Evolutionary conservation across 2,113 vertebrate species (phyloP).

Genomic region (Gopherus flavomarginatus): DNA sequence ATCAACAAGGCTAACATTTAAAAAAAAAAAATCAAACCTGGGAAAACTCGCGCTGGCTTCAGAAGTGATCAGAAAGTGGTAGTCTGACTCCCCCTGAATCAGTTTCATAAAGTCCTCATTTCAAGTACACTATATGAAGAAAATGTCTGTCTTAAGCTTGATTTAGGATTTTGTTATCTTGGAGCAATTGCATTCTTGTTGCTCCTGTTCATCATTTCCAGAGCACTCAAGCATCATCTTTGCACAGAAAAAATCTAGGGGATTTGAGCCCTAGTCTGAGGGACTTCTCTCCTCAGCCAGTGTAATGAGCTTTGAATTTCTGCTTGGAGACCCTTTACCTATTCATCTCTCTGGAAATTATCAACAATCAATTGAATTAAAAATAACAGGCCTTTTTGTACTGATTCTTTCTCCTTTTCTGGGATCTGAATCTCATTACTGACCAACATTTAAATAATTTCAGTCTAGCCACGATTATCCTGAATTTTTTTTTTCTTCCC

Average conservation of each 20-base stretch:
- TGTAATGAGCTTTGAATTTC: not conserved
- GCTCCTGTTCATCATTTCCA: not conserved
- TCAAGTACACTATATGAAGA: not conserved
- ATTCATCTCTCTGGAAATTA: not conserved
- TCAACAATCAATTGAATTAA: not conserved
- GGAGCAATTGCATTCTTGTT: not conserved
- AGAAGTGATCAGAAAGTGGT: not conserved
- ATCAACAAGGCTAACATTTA: not conserved
- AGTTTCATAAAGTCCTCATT: not conserved
- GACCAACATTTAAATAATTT: not conserved
- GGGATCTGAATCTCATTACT: not conserved
- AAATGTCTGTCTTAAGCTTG: not conserved
- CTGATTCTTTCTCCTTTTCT: not conserved
- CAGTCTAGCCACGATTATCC: not conserved
- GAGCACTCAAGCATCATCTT: not conserved
- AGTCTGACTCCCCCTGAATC: not conserved
- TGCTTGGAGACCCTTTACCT: not conserved
- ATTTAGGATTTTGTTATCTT: not conserved
- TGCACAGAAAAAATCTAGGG: fast-evolving
- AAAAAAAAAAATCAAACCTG: not conserved
- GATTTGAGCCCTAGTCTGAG: not conserved
- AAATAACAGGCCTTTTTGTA: not conserved
- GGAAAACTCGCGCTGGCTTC: not conserved
- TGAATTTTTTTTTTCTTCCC: not conserved
- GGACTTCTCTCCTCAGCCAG: not conserved